phyloP scores from a whole-genome alignment of 2,113 vertebrate species.

The Odobenus rosmarus region DNA sequence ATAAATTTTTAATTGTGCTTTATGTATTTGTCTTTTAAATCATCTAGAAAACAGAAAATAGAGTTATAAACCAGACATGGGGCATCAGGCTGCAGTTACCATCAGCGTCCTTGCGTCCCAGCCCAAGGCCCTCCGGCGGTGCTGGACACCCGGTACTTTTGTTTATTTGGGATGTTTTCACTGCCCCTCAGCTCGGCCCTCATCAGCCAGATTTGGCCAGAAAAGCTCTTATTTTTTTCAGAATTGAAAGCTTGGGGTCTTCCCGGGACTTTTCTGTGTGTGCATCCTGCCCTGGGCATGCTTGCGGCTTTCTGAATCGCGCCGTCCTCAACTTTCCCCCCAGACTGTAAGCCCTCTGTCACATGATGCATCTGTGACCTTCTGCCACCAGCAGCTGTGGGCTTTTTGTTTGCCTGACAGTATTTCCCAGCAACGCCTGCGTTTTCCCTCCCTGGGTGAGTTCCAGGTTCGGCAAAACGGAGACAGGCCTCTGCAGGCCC shows the following conservation, averaged over 20 bases:
- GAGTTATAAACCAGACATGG: background rate
- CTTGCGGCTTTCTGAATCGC: background rate
- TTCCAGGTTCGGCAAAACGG: background rate
- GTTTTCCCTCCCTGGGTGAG: background rate
- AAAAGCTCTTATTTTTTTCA: background rate
- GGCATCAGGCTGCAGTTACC: background rate
- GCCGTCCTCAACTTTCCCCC: background rate
- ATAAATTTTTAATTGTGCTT: background rate
- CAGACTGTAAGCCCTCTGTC: background rate
- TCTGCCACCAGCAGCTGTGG: background rate
- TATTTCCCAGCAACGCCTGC: background rate
- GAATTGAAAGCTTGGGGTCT: background rate
- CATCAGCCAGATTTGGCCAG: background rate
- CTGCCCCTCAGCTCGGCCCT: background rate
- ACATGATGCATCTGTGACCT: background rate
- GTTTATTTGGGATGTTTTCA: background rate
- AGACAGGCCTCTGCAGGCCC: background rate
- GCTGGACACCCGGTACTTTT: background rate
- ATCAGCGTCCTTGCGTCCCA: background rate
- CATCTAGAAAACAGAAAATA: background rate
- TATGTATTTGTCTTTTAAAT: background rate
- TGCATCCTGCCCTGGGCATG: background rate
- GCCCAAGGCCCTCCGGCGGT: background rate
- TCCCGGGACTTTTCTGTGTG: background rate
- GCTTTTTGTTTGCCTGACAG: background rate